phyloP scores from a whole-genome alignment of 2,113 vertebrate species.

The Acrocephalus kingi region DNA sequence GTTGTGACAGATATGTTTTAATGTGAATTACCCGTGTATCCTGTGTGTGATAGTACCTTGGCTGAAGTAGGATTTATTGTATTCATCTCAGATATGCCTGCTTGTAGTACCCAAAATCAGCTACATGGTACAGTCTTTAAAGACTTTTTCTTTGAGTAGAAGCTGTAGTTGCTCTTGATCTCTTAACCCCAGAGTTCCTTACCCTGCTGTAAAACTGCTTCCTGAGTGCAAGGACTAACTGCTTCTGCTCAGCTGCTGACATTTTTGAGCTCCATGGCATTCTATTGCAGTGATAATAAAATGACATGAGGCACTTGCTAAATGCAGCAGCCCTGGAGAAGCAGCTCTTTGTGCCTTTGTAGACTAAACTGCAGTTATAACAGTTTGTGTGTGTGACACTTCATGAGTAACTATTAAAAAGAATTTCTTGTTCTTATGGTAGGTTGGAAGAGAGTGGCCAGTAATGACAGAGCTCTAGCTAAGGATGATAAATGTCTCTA shows the following conservation, averaged over 20 bases:
- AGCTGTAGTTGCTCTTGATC: constrained; percentile 36
- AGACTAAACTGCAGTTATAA: not conserved
- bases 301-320: not conserved
- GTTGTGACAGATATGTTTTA: constrained; percentile 8
- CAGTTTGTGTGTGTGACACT: not conserved
- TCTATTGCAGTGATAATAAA: constrained; percentile 25
- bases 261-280: constrained; percentile 28
- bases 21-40: not conserved
- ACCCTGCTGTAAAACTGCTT: constrained; percentile 42
- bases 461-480: not conserved
- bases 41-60: not conserved
- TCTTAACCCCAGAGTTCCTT: constrained; percentile 36
- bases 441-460: not conserved
- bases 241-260: constrained; percentile 8
- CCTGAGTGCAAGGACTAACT: constrained; percentile 13
- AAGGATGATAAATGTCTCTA: not conserved
- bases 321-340: constrained; percentile 12
- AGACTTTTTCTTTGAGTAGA: not conserved
- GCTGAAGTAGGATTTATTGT: not conserved
- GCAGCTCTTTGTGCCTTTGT: constrained; percentile 31
- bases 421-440: not conserved
- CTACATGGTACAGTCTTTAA: not conserved
- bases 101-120: not conserved
- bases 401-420: not conserved
- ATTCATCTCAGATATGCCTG: constrained; percentile 8